phyloP scores from a whole-genome alignment of 2,113 vertebrate genomes.

The Accipiter virgatus region DNA sequence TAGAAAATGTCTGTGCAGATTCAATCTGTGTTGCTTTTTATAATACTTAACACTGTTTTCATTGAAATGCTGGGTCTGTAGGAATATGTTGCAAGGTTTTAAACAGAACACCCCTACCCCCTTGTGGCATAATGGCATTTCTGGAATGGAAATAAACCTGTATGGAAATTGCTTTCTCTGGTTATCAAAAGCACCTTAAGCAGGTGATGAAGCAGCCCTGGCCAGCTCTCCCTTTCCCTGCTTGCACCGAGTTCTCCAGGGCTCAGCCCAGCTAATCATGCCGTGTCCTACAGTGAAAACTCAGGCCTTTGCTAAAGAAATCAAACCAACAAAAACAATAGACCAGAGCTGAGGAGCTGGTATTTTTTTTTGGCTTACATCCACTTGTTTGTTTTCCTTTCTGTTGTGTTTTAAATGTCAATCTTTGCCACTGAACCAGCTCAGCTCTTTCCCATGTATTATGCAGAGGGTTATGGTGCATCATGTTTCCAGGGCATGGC shows the following conservation, averaged over 20 bases:
- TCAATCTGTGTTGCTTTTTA: constrained; percentile 33
- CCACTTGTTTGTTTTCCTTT: not conserved
- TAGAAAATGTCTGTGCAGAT: constrained; percentile 49
- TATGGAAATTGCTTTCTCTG: not conserved
- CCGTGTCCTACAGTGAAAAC: not conserved
- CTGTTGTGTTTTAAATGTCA: not conserved
- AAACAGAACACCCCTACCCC: constrained; percentile 76
- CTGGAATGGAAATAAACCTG: constrained; percentile 41
- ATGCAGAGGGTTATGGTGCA: not conserved
- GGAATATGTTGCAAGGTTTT: constrained; percentile 3
- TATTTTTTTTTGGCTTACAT: not conserved
- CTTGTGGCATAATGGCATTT: constrained; percentile 73
- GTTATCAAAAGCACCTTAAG: constrained; percentile 11
- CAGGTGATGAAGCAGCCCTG: not conserved
- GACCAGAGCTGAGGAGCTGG: not conserved
- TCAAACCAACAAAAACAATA: not conserved
- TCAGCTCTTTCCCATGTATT: not conserved
- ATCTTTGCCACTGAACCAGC: not conserved
- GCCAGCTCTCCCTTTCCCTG: not conserved
- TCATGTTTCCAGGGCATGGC: constrained; percentile 14
- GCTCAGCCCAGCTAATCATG: not conserved
- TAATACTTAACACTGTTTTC: not conserved
- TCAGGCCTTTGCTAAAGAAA: not conserved
- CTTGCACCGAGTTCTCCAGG: not conserved
- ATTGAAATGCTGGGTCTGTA: not conserved